Conservation (phyloP, 92 coral and sea anemone species). For the Actinernus sp. region DNA sequence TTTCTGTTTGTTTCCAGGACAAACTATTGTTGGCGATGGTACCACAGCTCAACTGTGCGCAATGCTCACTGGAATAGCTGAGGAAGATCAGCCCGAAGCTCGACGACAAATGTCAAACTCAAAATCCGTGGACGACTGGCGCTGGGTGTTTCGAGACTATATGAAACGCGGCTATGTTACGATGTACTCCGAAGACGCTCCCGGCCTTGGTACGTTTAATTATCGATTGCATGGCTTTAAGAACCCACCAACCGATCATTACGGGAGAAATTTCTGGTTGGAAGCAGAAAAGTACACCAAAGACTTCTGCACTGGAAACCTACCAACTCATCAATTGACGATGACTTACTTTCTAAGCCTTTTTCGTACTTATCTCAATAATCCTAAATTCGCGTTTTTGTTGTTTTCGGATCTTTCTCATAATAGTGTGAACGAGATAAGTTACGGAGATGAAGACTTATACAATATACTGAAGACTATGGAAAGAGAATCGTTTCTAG, state of each 20-base stretch:
- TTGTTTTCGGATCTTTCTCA: constrained; percentile 73
- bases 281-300: constrained; percentile 16
- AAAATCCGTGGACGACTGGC: constrained; percentile 73
- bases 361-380: constrained; percentile 46
- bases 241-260: constrained; percentile 77
- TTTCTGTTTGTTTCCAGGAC: constrained; percentile 60
- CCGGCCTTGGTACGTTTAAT: constrained; percentile 38
- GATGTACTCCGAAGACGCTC: constrained; percentile 67
- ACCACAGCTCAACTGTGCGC: constrained; percentile 87
- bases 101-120: constrained; percentile 62
- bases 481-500: constrained; percentile 49
- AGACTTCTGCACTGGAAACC: constrained; percentile 7
- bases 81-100: constrained; percentile 81
- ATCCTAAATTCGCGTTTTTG: constrained; percentile 45
- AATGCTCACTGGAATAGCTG: constrained; percentile 84
- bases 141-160: constrained; percentile 80
- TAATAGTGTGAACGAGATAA: constrained; percentile 52
- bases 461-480: constrained; percentile 45
- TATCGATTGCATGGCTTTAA: constrained; percentile 59
- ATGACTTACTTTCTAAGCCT: constrained; percentile 55
- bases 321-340: constrained; percentile 26
- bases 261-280: constrained; percentile 65
- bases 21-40: constrained; percentile 84
- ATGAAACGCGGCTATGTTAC: constrained; percentile 68
- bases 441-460: constrained; percentile 63